Evolutionary conservation across 2,797 vertebrate species (phyloP).

Genomic region (Pantherophis vulpinus): DNA sequence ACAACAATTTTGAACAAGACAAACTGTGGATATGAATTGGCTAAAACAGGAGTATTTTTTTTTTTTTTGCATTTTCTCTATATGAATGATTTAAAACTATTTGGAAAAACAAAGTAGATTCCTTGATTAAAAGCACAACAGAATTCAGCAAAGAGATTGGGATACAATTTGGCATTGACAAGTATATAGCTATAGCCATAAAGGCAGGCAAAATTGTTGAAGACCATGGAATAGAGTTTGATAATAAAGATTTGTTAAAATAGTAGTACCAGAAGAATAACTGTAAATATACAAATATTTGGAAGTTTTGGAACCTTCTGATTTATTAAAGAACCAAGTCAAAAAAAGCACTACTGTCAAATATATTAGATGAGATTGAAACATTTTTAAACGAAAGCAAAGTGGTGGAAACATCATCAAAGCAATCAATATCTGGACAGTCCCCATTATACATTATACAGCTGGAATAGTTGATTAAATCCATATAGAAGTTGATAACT

Average conservation of each 20-base stretch:
- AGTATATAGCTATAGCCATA: neutral
- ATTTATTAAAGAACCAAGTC: no score
- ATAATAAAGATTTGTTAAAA: neutral
- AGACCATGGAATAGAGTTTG: neutral
- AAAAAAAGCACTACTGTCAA: no score
- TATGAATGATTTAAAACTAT: neutral
- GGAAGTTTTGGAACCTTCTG: no score
- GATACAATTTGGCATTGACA: neutral
- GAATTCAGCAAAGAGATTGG: neutral
- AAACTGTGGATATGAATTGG: neutral
- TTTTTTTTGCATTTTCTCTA: neutral
- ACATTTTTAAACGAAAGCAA: no score
- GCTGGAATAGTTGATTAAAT: no score
- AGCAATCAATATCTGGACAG: no score
- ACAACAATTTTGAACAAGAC: neutral
- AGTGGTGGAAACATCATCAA: no score
- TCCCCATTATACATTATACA: no score
- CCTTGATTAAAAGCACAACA: neutral
- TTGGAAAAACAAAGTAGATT: neutral
- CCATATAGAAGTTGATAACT: no score
- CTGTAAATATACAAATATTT: no score
- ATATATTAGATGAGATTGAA: no score
- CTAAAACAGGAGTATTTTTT: neutral
- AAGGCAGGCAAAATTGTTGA: neutral
- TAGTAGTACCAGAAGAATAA: no score